A percentile compares a stretch with the other conserved stretches of the same genome.
phyloP scores from a whole-genome alignment of 2,113 vertebrate genomes.

The Orthonyx spaldingii region DNA sequence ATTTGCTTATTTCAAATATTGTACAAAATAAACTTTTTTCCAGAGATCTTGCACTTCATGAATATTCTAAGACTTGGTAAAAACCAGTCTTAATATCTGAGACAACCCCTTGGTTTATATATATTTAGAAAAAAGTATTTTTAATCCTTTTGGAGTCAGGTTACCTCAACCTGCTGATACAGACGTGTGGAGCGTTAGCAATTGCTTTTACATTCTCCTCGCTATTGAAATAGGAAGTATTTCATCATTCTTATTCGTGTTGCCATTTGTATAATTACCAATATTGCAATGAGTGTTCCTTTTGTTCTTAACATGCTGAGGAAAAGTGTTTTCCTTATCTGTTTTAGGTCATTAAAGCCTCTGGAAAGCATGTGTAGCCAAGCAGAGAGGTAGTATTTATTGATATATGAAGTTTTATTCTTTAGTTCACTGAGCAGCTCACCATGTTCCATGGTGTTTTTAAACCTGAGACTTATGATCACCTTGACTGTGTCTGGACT shows the following conservation, averaged over 20 bases:
- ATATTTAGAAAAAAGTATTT: neutral
- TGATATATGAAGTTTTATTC: neutral
- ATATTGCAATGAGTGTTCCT: neutral
- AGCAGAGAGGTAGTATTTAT: neutral
- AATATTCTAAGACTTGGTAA: neutral
- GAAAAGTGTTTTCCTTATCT: neutral
- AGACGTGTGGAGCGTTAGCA: neutral
- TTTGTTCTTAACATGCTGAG: neutral
- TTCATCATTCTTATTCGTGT: neutral
- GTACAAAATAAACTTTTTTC: neutral
- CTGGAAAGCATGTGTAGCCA: neutral
- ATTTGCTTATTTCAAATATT: neutral
- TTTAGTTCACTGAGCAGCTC: neutral
- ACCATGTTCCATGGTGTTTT: neutral
- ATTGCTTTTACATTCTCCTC: neutral
- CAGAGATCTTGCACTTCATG: neutral
- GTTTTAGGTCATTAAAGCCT: neutral
- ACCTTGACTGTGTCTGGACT: neutral
- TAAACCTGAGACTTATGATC: neutral
- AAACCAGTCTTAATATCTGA: neutral
- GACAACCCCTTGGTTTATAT: neutral
- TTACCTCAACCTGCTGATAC: neutral
- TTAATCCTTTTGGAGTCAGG: neutral
- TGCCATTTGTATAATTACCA: neutral
- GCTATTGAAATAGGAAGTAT: neutral